phyloP scores from a whole-genome alignment of 2,888 invertebrate genomes.

The Diarsia mendica region DNA sequence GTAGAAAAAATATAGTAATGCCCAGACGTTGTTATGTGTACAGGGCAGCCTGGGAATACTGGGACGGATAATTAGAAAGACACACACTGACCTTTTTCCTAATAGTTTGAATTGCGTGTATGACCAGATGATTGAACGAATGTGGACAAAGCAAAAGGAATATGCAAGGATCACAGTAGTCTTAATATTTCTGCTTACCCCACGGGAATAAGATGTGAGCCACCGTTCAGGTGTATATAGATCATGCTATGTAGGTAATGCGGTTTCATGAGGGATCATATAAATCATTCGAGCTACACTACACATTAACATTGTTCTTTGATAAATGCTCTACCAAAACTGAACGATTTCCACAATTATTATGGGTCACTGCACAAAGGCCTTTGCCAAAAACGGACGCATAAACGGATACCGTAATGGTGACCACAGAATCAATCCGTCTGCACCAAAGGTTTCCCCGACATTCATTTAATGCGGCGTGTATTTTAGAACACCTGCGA shows the following conservation, averaged over 20 bases:
- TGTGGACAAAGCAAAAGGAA: background rate
- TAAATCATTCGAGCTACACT: background rate
- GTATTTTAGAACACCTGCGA: conserved; percentile 43
- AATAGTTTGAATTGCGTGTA: background rate
- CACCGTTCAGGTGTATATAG: too few species aligned
- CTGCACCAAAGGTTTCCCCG: conserved; percentile 34
- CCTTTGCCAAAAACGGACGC: conserved; percentile 17
- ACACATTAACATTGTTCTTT: background rate
- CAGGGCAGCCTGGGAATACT: background rate
- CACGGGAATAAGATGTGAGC: background rate
- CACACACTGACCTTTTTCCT: background rate
- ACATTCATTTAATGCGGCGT: conserved; percentile 20
- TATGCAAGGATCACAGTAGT: background rate
- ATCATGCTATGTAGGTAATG: too few species aligned
- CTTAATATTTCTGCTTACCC: background rate
- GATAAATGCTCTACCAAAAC: conserved; percentile 18
- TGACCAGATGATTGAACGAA: background rate
- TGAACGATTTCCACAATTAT: background rate
- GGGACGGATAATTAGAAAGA: too few species aligned
- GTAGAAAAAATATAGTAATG: background rate
- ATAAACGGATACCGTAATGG: conserved; percentile 11
- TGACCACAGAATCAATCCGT: conserved; percentile 35
- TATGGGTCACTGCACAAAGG: conserved; percentile 25
- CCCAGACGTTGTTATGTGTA: background rate
- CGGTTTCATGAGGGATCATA: background rate